Evolutionary conservation across 2,797 vertebrate species (phyloP).

Genomic region (Enteromius radiatus): DNA sequence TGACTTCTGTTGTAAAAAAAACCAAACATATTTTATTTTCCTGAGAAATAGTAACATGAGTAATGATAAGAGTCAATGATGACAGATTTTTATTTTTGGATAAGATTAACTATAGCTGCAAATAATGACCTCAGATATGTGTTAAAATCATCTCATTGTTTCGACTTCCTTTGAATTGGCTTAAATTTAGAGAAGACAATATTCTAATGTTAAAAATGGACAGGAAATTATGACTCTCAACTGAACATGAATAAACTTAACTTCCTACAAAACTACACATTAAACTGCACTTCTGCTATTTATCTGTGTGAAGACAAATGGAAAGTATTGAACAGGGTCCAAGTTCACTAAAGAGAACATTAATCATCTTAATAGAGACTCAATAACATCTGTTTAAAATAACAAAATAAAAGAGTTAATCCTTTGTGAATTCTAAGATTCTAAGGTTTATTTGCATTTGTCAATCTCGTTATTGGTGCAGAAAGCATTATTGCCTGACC

Average conservation of each 20-base stretch:
- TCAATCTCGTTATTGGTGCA: neutral
- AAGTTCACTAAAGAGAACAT: neutral
- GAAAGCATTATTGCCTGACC: neutral
- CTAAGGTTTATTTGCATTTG: neutral
- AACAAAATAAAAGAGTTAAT: neutral
- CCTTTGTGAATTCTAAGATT: neutral
- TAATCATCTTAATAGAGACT: neutral
- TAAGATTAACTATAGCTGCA: neutral
- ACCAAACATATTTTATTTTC: neutral
- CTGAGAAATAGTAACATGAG: neutral
- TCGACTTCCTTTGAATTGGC: neutral
- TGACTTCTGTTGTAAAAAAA: neutral
- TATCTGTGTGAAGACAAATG: neutral
- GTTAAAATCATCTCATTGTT: neutral
- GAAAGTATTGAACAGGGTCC: neutral
- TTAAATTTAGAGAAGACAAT: neutral
- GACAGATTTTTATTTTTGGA: neutral
- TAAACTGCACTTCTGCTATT: slow-evolving; percentile 26
- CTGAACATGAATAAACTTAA: neutral
- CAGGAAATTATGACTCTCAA: neutral
- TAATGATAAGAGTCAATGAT: neutral
- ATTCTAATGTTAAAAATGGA: neutral
- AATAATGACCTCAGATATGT: neutral
- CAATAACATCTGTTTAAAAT: slow-evolving; percentile 4
- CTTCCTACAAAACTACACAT: slow-evolving; percentile 1